A percentile compares a stretch with the other conserved stretches of the same genome.
Conservation (phyloP, 2,888 invertebrate species). For the Teleogryllus oceanicus region DNA sequence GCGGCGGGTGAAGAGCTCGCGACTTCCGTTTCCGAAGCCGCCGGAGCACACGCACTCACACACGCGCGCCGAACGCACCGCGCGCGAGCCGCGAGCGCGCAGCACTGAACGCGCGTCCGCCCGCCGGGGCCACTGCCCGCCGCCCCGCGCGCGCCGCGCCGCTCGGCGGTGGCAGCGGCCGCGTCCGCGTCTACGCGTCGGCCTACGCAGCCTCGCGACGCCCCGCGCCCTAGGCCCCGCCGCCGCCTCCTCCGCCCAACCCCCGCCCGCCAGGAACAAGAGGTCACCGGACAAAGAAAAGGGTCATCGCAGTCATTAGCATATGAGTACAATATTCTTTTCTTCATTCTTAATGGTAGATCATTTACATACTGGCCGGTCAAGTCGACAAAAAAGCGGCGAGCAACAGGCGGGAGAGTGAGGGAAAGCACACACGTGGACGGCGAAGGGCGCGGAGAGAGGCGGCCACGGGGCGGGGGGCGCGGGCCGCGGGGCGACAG, state of each 20-base stretch:
- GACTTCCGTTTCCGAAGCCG: too few species aligned
- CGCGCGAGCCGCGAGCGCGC: too few species aligned
- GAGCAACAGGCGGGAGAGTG: conserved; percentile 20
- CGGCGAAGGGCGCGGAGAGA: background rate
- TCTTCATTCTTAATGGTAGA: conserved; percentile 26
- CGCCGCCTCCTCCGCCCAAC: background rate
- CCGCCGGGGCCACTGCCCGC: too few species aligned
- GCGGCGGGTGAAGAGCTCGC: too few species aligned
- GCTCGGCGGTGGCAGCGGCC: background rate
- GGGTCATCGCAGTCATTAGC: conserved; percentile 26
- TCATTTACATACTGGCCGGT: conserved; percentile 24
- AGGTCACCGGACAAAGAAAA: conserved; percentile 6
- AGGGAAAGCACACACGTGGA: conserved; percentile 11
- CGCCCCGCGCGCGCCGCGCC: too few species aligned
- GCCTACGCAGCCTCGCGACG: background rate
- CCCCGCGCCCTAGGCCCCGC: background rate
- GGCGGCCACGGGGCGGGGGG: background rate
- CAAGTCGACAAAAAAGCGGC: background rate
- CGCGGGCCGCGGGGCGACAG: background rate
- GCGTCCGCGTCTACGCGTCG: background rate
- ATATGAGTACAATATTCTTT: conserved; percentile 30
- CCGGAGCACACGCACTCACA: too few species aligned
- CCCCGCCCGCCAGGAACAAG: background rate
- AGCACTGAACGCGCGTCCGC: too few species aligned
- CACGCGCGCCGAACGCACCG: too few species aligned